Base-by-base conservation (phyloP, 30 jellyfish, hydroid and myxozoan genomes). In the Nemopilema nomurai region DNA sequence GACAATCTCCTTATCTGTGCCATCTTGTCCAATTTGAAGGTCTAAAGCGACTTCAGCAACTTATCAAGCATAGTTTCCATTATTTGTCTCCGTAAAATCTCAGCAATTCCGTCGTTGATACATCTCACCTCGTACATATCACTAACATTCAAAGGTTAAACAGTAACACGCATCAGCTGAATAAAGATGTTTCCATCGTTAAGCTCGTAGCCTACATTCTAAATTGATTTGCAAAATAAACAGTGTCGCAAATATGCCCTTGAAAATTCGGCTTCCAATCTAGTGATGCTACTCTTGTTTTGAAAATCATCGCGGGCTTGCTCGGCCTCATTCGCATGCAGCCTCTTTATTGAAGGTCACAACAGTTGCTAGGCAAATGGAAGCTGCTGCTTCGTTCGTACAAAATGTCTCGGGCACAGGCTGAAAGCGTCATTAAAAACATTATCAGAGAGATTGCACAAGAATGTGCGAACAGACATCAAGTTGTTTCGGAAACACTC, bases 331-430 rank as follows among this genome's bases (percentile, higher is more conserved):
- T 69, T 82, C 53, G 19, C 76, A 72, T 0, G 18, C 0, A 41
- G 52, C 91, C 50, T 73, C 73, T 20, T 69, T 69, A 67, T 7
- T 57, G 30, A 20, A 8, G 16, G 51, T 52, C 57, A 3, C 6
- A 41, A 41, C 32, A 0, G 63, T 71, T 29, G 28, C 66, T 28
- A 71, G 53, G 82, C 82, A 28, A 71, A 49, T 29, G 57, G 57
- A 41, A 41, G 57, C 57, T 13, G 13, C 6, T 13, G 9, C 57
- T 3, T 41, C 57, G n/a, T n/a, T n/a, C n/a, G n/a, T n/a, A n/a
- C 16, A 81, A 82, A 28, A 92, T 92, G 98, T 92, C 98, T 21
- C 82, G 94, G 62, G 97, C 97, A 6, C 98, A 92, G 72, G 98
- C 98, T 0, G 98, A 92, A 78, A 92, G 97, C 74, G 97, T 92